Base-by-base conservation (phyloP, 2,113 vertebrate genomes). In the Strigops habroptila region DNA sequence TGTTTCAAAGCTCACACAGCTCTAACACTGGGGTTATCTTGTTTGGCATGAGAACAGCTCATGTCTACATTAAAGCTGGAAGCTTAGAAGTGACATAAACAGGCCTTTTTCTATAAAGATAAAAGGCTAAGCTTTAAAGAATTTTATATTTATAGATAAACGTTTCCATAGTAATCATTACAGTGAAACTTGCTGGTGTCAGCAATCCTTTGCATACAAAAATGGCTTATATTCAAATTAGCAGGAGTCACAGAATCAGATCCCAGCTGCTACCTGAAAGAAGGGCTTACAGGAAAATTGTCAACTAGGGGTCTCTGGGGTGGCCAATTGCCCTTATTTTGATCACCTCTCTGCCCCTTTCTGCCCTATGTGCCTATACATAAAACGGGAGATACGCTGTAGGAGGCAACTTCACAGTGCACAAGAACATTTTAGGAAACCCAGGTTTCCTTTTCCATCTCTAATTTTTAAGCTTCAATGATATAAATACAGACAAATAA, bases 61-160 rank as follows among this genome's bases (percentile, higher is more conserved):
- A 89, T 97, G 97, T 98, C 97, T 97, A 97, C 97, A 98, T 98
- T 97, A 98, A 98, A 98, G 97, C 97, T 97, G 83, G 96, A 95
- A 97, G 97, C 97, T 98, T 97, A 97, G 94, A 97, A 98, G 95
- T 97, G 97, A 98, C 98, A 98, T 97, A 98, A 98, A 98, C 97
- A 98, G 97, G 96, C 93, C 96, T 97, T 98, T 97, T 97, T 97
- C 97, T 97, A 94, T 97, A 97, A 98, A 98, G 97, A 98, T 98
- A 98, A 98, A 98, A 98, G 97, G 95, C 97, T 97, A 95, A 97
- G 97, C 97, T 98, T 97, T 98, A 98, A 98, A 98, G 97, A 97
- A 97, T 96, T 98, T 97, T 97, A 97, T 98, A 98, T 98, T 98
- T 98, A 98, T 97, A 98, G 98, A 98, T 98, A 98, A 98, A 98